Evolutionary conservation across 1,140 invertebrate genomes (phyloP).

Genomic region (Zaprionus gabonicus): DNA sequence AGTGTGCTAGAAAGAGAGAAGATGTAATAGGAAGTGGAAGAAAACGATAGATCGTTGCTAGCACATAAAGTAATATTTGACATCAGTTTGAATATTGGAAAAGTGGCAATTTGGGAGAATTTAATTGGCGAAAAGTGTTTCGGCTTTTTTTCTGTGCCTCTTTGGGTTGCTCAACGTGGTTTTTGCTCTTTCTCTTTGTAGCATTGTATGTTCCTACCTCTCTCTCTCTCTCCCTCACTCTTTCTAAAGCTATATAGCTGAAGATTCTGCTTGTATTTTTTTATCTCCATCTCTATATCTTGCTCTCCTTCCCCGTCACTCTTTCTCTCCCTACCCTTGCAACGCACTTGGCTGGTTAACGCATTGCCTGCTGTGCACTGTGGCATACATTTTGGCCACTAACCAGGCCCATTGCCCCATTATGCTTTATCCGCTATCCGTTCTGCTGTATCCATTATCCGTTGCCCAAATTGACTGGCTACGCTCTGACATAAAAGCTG

Average conservation of each 20-base stretch:
- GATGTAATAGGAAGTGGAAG: not conserved
- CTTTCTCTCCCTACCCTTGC: not conserved
- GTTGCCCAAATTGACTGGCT: slow-evolving; percentile 50
- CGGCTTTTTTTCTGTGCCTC: too few relatives aligned
- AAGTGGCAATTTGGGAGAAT: not conserved
- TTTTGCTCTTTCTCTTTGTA: not conserved
- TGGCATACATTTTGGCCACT: slow-evolving; percentile 20
- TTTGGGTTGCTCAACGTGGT: not conserved
- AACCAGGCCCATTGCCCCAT: slow-evolving; percentile 23
- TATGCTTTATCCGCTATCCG: slow-evolving; percentile 28
- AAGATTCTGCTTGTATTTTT: not conserved
- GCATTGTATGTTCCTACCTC: too few relatives aligned
- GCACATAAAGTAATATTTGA: not conserved
- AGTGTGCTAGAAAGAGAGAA: too few relatives aligned
- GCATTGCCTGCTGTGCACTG: slow-evolving; percentile 9
- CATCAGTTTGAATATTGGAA: not conserved
- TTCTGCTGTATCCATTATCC: slow-evolving; percentile 29
- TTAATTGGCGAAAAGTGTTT: not conserved
- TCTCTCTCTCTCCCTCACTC: not conserved
- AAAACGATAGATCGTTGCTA: not conserved
- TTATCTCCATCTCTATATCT: not conserved
- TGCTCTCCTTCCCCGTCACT: not conserved
- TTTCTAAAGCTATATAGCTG: not conserved
- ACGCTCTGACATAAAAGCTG: slow-evolving; percentile 46
- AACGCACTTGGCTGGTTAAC: not conserved